Percentiles rank a stretch among this genome's conserved stretches.
Conservation (phyloP, 2,113 vertebrate genomes). For the Montifringilla adamsi region DNA sequence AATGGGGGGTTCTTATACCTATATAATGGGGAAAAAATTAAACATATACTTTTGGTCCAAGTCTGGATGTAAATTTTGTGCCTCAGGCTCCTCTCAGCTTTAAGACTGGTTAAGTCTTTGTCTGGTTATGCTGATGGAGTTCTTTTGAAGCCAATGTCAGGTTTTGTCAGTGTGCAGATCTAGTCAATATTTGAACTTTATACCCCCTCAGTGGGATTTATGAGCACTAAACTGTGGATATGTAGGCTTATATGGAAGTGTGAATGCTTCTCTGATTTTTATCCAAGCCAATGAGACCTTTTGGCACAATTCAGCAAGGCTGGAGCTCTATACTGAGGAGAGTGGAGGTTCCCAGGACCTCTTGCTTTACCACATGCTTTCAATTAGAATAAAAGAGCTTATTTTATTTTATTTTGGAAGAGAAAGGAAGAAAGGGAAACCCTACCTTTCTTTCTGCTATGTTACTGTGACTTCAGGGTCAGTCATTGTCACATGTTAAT, state of each 20-base stretch:
- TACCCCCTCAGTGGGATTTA: constrained; percentile 43
- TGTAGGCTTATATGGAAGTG: constrained; percentile 61
- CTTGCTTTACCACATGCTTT: constrained; percentile 14
- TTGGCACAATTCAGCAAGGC: neutral
- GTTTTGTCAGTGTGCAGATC: constrained; percentile 48
- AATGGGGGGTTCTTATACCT: neutral
- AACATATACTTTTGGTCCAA: neutral
- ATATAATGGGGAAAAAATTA: constrained; percentile 32
- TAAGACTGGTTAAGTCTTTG: constrained; percentile 23
- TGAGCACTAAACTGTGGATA: constrained; percentile 21
- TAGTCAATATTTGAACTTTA: constrained; percentile 57
- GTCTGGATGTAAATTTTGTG: constrained; percentile 20
- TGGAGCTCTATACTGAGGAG: neutral
- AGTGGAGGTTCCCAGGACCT: neutral
- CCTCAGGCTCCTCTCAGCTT: neutral
- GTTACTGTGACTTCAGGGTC: neutral
- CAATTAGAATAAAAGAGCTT: constrained; percentile 18
- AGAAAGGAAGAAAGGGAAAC: neutral
- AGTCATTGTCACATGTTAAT: neutral
- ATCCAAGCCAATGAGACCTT: constrained; percentile 35
- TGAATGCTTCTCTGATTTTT: constrained; percentile 33
- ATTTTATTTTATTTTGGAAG: neutral
- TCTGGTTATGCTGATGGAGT: neutral
- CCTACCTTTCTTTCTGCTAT: neutral
- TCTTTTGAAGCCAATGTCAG: constrained; percentile 8